Evolutionary conservation across 2,888 invertebrate genomes (phyloP), one percentile per base, ranked within the genome.

Genomic region (Nephrotoma flavescens): DNA sequence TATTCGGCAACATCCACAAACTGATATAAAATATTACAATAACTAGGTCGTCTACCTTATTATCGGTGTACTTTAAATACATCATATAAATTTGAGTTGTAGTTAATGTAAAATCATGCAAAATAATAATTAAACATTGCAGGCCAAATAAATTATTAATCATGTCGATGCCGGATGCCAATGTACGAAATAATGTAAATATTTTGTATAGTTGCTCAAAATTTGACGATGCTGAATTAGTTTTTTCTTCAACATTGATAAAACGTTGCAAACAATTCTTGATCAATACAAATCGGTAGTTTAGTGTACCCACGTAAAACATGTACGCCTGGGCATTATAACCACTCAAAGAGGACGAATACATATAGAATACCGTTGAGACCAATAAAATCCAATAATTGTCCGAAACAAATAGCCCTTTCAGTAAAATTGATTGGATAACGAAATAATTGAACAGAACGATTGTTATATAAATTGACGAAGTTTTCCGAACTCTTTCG

Each of bases 91-190:
- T 1, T 83, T 87, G 87, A 42, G 83, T 86, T 15, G 87, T 87
- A 12, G 86, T 83, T 42, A 86, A 84, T 6, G 86, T 86, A 41
- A 87, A 87, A 86, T 87, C 87, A 47, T 87, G 87, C 19, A 87
- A 71, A 31, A 86, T 86, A 15, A 86, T 42, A 19, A 86, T 47
- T 11, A 87, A 42, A 45, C 86, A 52, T 12, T 83, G 19, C 7
- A 86, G 7, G n/a, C 87, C 87, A 44, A 41, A 86, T 19, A 87
- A 83, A 83, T 86, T 85, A 42, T 86, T 87, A 9, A 87, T 52
- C 19, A 83, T 83, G 12, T 83, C 44, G 52, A 57, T 57, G 15
- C 52, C 52, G 15, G 52, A 57, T 1, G 52, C 15, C 52, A 57
- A 57, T 57, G 52, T 57, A 5, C 52, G 15, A 15, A 57, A 57